Evolutionary conservation across 2,888 invertebrate species (phyloP).

Genomic region (Ornithoptera priamus): DNA sequence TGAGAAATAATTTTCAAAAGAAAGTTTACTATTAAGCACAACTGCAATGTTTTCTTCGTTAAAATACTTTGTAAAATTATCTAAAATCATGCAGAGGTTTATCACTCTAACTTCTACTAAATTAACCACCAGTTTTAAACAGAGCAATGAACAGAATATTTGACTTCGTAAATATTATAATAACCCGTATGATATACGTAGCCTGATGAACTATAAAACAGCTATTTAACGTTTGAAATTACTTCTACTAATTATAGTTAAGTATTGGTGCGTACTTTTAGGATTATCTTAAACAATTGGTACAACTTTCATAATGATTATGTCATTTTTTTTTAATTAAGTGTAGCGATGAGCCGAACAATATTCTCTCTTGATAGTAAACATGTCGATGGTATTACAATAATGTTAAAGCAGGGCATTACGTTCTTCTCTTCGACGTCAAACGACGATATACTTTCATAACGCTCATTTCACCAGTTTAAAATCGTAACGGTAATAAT

Average conservation of each 20-base stretch:
- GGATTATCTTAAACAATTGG: conserved; percentile 13
- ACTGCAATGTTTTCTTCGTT: too few species aligned
- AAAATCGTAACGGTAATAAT: too few species aligned
- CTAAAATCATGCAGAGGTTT: background rate
- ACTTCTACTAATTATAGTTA: conserved; percentile 5
- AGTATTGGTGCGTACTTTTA: conserved; percentile 1
- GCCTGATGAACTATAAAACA: conserved; percentile 18
- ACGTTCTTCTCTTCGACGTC: too few species aligned
- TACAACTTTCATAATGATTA: background rate
- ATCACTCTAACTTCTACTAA: background rate
- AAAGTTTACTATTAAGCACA: too few species aligned
- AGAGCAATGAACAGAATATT: conserved; percentile 33
- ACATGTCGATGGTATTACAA: too few species aligned
- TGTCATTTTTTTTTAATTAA: background rate
- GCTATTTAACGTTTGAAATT: background rate
- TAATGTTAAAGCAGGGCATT: too few species aligned
- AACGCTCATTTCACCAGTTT: too few species aligned
- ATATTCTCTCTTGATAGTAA: too few species aligned
- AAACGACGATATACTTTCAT: too few species aligned
- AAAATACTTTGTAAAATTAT: too few species aligned
- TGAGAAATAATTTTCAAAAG: too few species aligned
- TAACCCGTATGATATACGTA: conserved; percentile 53
- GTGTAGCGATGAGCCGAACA: too few species aligned
- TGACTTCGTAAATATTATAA: conserved; percentile 58
- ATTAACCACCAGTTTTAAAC: conserved; percentile 37